Conservation (phyloP, 2,888 invertebrate species). For the Agrotis exclamationis region DNA sequence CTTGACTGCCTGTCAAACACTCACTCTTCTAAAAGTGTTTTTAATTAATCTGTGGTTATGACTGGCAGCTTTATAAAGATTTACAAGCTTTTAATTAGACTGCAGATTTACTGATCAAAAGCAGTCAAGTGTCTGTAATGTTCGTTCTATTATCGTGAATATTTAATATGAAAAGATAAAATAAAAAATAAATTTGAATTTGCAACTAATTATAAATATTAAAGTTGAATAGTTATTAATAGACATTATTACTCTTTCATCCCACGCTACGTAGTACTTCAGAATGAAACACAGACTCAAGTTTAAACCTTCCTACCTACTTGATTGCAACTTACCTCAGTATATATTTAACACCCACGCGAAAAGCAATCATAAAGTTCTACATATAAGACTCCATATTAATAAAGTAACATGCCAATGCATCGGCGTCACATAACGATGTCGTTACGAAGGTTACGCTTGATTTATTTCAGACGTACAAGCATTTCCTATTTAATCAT, state of each 20-base stretch:
- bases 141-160: no score
- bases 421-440: slow-evolving; percentile 11
- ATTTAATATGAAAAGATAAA: no score
- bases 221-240: no score
- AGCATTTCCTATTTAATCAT: slow-evolving; percentile 32
- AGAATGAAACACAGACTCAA: neutral
- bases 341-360: neutral
- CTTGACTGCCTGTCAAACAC: neutral
- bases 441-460: slow-evolving; percentile 26
- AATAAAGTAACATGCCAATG: slow-evolving; percentile 3
- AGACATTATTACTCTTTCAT: neutral
- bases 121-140: no score
- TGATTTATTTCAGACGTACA: slow-evolving; percentile 44
- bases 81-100: no score
- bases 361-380: neutral
- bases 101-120: no score
- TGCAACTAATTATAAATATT: neutral
- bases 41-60: neutral
- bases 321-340: neutral
- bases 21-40: neutral
- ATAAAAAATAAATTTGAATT: no score
- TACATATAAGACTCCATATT: neutral
- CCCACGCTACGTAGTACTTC: neutral
- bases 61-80: no score
- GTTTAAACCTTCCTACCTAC: neutral